Evolutionary conservation across 2,113 vertebrate genomes (phyloP).

Genomic region (Pangasianodon hypophthalmus): DNA sequence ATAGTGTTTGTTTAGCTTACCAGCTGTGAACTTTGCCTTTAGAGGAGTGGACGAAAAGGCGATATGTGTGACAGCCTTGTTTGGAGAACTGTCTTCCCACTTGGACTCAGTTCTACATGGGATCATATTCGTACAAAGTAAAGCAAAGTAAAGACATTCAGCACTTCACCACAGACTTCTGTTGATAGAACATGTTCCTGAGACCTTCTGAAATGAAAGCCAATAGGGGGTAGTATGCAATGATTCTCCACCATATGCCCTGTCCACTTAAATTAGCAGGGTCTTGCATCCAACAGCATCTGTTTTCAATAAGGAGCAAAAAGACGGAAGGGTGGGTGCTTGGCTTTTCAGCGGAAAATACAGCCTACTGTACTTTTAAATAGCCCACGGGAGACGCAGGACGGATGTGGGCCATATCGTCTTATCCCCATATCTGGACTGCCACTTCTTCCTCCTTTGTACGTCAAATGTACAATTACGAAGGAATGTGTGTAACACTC

Average conservation of each 20-base stretch:
- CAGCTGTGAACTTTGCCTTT: constrained; percentile 45
- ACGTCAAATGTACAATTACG: constrained; percentile 81
- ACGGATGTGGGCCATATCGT: constrained; percentile 75
- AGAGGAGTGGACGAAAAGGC: constrained; percentile 14
- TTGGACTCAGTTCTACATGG: constrained; percentile 11
- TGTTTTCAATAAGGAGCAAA: constrained; percentile 80
- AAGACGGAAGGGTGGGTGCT: constrained; percentile 80
- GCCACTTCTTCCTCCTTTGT: constrained; percentile 72
- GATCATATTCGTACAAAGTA: constrained; percentile 35
- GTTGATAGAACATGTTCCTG: constrained; percentile 47
- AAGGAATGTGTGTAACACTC: constrained; percentile 76
- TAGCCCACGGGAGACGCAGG: constrained; percentile 77
- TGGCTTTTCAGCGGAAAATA: constrained; percentile 78
- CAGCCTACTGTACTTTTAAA: constrained; percentile 83
- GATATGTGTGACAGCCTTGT: constrained; percentile 39
- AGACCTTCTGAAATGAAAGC: constrained; percentile 74
- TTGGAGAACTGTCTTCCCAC: constrained; percentile 40
- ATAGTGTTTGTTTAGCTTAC: constrained; percentile 48
- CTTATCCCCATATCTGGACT: constrained; percentile 74
- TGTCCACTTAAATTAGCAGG: constrained; percentile 79
- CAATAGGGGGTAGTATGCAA: constrained; percentile 78
- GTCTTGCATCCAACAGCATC: constrained; percentile 80
- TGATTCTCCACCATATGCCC: constrained; percentile 76
- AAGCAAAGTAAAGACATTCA: constrained; percentile 53
- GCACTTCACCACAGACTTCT: constrained; percentile 60